Evolutionary conservation across 2,113 vertebrate species (phyloP), one percentile per base, ranked within the genome.

Genomic region (Phaethon lepturus): DNA sequence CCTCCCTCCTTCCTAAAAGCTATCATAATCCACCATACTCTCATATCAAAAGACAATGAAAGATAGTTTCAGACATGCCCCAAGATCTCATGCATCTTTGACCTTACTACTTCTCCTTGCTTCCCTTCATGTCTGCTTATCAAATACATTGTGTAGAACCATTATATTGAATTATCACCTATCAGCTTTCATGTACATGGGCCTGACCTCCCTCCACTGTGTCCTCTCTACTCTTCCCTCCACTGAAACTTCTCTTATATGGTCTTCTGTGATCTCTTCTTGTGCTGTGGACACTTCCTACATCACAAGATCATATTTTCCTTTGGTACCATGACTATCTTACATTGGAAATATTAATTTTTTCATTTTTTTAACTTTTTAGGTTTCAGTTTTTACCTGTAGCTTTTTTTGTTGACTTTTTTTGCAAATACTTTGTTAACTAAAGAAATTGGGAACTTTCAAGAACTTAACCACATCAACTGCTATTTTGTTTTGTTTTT

Each of bases 101-200:
- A 75, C 49, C 40, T 95, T 84, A 62, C 23, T 59, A 63, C 25
- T 83, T 67, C 55, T 75, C 33, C 40, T 81, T 63, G 64, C 14
- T 55, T 93, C n/a, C 33, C 25, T 69, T 84, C 40, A 17, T 47
- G 42, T 69, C 56, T 68, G 44, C 60, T 92, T 84, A 64, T 72
- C 24, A 79, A 84, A 64, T 18, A 13, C 0, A 0, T 33, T 33
- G 23, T 7, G 1, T 33, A 67, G 23, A 92, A 58, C 9, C 10
- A 44, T 71, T 74, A 50, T 35, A 80, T 23, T 47, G 88, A 90
- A 75, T 85, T 95, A 69, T 29, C 26, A 49, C 67, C 64, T 88
- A 47, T 29, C 9, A 62, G 7, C 42, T 88, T 91, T 60, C 52
- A 44, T 14, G 24, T 42, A 23, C 0, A 0, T 25, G 49, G 66